Percentiles rank a stretch among this genome's conserved stretches.
phyloP scores from a whole-genome alignment of 2,113 vertebrate genomes.

The Neomonachus schauinslandi region DNA sequence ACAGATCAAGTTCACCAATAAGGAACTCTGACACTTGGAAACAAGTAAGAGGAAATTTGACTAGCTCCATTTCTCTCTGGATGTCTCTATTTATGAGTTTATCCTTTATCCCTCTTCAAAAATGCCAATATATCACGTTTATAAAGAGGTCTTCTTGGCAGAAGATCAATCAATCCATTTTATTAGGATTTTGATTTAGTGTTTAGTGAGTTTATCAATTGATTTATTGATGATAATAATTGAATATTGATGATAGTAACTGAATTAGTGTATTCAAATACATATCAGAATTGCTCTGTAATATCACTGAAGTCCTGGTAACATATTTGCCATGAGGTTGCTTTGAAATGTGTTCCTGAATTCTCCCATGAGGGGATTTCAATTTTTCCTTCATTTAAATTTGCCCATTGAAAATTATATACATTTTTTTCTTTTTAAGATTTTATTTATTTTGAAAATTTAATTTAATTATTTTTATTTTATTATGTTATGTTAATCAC shows the following conservation, averaged over 20 bases:
- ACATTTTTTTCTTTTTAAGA: too few relatives aligned
- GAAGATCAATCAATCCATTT: neutral
- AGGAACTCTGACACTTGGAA: neutral
- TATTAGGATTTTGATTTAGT: neutral
- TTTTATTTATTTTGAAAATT: too few relatives aligned
- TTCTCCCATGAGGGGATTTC: neutral
- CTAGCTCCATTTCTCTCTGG: neutral
- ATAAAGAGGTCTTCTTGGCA: neutral
- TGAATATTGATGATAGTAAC: neutral
- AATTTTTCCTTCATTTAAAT: neutral
- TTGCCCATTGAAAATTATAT: neutral
- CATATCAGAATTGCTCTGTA: neutral
- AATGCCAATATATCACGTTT: neutral
- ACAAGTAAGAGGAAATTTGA: neutral
- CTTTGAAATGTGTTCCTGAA: constrained; percentile 1
- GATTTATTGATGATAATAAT: neutral
- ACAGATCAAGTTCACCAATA: neutral
- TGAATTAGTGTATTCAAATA: neutral
- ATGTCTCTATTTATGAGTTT: neutral
- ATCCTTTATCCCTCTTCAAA: neutral
- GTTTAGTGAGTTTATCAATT: neutral
- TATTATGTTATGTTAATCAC: too few relatives aligned
- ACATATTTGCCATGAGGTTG: neutral
- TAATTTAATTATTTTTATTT: too few relatives aligned
- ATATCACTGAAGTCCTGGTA: neutral